Conservation (phyloP, 2,888 invertebrate species). For the Nipponacmea schrenckii region DNA sequence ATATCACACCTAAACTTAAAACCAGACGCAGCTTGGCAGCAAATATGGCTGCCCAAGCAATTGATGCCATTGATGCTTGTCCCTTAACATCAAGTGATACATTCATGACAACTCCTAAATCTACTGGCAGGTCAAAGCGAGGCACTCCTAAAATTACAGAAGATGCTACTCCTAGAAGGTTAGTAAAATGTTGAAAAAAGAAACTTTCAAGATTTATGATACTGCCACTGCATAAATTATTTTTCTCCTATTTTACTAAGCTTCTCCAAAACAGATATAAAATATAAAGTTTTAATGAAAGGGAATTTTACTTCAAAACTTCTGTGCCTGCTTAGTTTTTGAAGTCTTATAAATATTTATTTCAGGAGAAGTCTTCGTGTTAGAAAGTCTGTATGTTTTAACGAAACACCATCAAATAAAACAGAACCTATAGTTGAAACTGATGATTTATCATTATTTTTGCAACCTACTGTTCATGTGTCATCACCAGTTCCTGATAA, state of each 20-base stretch:
- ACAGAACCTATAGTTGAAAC: background rate
- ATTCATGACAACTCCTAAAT: background rate
- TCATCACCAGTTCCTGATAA: background rate
- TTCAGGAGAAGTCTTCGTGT: constrained; percentile 24
- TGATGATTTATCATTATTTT: constrained; percentile 14
- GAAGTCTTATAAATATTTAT: too few relatives aligned
- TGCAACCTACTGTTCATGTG: constrained; percentile 9
- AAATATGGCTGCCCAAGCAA: background rate
- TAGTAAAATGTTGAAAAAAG: background rate
- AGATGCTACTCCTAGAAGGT: background rate
- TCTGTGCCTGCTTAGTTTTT: too few relatives aligned
- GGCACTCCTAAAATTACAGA: background rate
- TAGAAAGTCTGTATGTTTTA: constrained; percentile 24
- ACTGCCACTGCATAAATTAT: too few relatives aligned
- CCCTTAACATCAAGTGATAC: background rate
- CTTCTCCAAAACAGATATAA: too few relatives aligned
- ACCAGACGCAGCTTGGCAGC: background rate
- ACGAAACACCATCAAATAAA: background rate
- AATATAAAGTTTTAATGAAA: too few relatives aligned
- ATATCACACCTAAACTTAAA: constrained; percentile 33
- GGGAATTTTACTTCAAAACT: too few relatives aligned
- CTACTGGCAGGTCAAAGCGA: background rate
- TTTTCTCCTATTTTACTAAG: too few relatives aligned
- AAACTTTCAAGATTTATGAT: too few relatives aligned
- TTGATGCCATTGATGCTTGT: background rate